Base-by-base conservation (phyloP, 2,888 invertebrate genomes). In the Drosophila affinis region DNA sequence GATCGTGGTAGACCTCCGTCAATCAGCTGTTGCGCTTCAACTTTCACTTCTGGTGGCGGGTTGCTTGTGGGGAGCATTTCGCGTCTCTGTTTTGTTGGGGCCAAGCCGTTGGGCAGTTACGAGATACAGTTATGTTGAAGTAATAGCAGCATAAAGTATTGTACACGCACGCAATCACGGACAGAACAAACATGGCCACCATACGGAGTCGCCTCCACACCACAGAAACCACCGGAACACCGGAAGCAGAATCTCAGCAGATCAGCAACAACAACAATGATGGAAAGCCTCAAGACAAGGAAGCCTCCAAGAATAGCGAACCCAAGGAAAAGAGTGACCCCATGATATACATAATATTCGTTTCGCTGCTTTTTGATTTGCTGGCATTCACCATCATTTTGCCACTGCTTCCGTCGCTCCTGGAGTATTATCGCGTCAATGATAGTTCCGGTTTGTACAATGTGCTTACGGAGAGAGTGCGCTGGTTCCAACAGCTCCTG, bases 301-400 rank as follows among this genome's bases (percentile, higher is more conserved):
- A 29, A 46, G 54, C 49, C 51, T 39, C 29, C 44, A 32, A 34
- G 18, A 52, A 18, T 34, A 32, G 17, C 12, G 32, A 49, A 63
- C 54, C 44, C 9, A 52, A 49, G 62, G 79, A 79, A 65, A 78
- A 73, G 63, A 82, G 76, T 65, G 78, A 93, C 57, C 93, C 93
- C 80, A 94, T 93, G 68, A 94, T 96, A 68, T 95, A 94, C 80
- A 93, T 98, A 53, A 94, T 98, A 48, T 98, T 99, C 92, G 88
- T 96, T 54, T 97, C 98, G 0, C 93, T 99, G 69, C 92, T 99
- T 67, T 92, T 99, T 82, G 99, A 99, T 93, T 94, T 99, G 78
- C 92, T 99, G 78, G 98, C 98, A n/a, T 99, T 99, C 93, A 99
- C 99, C 0, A 97, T 99, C 94, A 99, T 99, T 88, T 93, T 99